Evolutionary conservation across 2,113 vertebrate species (phyloP).

Genomic region (Rhadina sibilatrix): DNA sequence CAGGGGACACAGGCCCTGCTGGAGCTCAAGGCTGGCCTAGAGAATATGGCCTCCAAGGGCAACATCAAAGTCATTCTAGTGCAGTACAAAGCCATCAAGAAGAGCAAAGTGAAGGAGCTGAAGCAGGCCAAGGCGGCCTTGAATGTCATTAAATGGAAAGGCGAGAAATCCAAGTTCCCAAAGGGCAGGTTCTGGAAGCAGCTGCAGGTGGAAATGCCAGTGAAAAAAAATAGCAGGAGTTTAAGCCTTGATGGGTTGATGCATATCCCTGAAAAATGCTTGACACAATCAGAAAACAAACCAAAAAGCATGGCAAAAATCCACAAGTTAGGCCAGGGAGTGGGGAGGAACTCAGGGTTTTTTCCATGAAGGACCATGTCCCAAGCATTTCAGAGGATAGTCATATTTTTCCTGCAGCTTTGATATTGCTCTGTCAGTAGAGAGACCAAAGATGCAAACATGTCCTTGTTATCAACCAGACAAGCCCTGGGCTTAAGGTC

Average conservation of each 20-base stretch:
- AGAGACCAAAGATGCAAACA: background rate
- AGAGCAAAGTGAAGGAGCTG: slow-evolving; percentile 88
- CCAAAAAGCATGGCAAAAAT: background rate
- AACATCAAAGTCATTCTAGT: slow-evolving; percentile 91
- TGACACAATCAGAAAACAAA: slow-evolving; percentile 18
- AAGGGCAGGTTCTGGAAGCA: slow-evolving; percentile 92
- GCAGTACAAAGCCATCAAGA: slow-evolving; percentile 85
- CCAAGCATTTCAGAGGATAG: background rate
- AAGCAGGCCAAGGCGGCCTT: slow-evolving; percentile 83
- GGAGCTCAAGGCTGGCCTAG: slow-evolving; percentile 93
- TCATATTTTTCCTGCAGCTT: background rate
- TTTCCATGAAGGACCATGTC: background rate
- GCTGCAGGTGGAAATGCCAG: slow-evolving; percentile 87
- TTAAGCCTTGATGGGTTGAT: slow-evolving; percentile 38
- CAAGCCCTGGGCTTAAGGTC: background rate
- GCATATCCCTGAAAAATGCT: slow-evolving; percentile 53
- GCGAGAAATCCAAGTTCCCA: slow-evolving; percentile 85
- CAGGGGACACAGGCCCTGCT: slow-evolving; percentile 92
- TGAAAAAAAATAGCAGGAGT: slow-evolving; percentile 67
- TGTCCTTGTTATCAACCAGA: background rate
- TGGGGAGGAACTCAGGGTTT: background rate
- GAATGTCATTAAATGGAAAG: slow-evolving; percentile 91
- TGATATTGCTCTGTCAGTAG: background rate
- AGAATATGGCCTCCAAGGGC: slow-evolving; percentile 86
- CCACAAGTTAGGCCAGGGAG: background rate